Evolutionary conservation across 1,140 invertebrate species (phyloP).

Genomic region (Asbolus verrucosus): DNA sequence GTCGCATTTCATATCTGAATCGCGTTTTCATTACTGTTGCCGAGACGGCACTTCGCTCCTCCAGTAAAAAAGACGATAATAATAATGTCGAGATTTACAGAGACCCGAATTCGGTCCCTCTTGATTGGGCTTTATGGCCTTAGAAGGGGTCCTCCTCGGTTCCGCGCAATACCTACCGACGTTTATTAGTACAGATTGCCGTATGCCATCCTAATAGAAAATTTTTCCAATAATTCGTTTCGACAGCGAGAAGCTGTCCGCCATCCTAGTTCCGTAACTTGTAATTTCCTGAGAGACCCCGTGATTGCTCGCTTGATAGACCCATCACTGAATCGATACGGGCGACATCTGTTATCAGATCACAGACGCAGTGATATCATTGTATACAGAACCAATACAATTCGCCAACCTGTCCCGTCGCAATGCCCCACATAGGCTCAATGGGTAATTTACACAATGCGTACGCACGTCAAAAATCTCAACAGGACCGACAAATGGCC

Average conservation of each 20-base stretch:
- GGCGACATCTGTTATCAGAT: slow-evolving; percentile 40
- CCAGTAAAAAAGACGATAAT: neutral
- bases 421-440: neutral
- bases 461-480: slow-evolving; percentile 13
- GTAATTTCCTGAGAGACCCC: slow-evolving; percentile 43
- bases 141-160: neutral
- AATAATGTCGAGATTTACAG: neutral
- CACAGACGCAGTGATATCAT: slow-evolving; percentile 26
- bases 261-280: slow-evolving; percentile 37
- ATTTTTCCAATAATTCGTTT: slow-evolving; percentile 43
- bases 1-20: too few relatives aligned
- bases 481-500: too few relatives aligned
- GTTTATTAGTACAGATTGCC: slow-evolving; percentile 36
- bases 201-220: slow-evolving; percentile 38
- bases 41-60: too few relatives aligned
- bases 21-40: too few relatives aligned
- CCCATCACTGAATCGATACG: slow-evolving; percentile 42
- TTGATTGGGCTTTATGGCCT: slow-evolving; percentile 5
- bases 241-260: slow-evolving; percentile 39
- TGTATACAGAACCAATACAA: slow-evolving; percentile 19
- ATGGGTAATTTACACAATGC: slow-evolving; percentile 27
- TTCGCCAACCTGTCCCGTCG: slow-evolving; percentile 21
- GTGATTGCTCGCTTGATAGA: slow-evolving; percentile 45
- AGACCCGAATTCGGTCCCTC: neutral
- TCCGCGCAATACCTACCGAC: neutral